These are phyloP conservation scores for Resseliella maxima DNA, from an alignment of 2,888 invertebrate species.

Conservation along the genomic window DNA sequence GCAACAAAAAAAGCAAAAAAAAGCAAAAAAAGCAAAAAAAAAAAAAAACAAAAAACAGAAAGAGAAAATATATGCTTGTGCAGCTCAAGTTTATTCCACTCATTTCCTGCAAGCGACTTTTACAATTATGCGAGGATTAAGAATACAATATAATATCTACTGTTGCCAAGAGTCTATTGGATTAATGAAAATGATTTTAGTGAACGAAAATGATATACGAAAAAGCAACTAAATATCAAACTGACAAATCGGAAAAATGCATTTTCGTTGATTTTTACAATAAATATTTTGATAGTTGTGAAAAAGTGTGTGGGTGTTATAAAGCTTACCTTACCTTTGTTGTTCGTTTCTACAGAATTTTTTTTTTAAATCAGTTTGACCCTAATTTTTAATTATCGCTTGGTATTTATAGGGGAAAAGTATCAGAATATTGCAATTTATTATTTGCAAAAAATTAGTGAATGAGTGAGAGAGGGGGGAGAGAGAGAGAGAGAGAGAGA, in stretches of 20 bases:
- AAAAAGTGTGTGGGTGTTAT: too few relatives aligned
- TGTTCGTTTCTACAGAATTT: too few relatives aligned
- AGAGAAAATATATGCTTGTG: neutral
- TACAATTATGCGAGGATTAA: constrained; percentile 12
- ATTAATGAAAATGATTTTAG: constrained; percentile 31
- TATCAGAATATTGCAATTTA: too few relatives aligned
- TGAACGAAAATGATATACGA: neutral
- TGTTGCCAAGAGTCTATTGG: too few relatives aligned
- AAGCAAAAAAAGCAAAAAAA: neutral
- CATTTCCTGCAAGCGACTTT: constrained; percentile 6
- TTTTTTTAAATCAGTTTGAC: neutral
- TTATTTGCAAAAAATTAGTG: too few relatives aligned
- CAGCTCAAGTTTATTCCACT: neutral
- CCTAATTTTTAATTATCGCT: neutral
- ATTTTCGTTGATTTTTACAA: too few relatives aligned
- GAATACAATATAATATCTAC: neutral
- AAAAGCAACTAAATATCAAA: neutral
- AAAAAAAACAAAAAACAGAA: neutral
- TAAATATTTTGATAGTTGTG: neutral
- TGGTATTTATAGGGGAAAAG: too few relatives aligned
- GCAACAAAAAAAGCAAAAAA: neutral
- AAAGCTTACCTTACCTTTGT: too few relatives aligned
- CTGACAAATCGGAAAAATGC: too few relatives aligned
- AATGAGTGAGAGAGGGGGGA: too few relatives aligned
- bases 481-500: too few relatives aligned